phyloP scores from a whole-genome alignment of 1,140 invertebrate genomes.

The Drosophila sproati region DNA sequence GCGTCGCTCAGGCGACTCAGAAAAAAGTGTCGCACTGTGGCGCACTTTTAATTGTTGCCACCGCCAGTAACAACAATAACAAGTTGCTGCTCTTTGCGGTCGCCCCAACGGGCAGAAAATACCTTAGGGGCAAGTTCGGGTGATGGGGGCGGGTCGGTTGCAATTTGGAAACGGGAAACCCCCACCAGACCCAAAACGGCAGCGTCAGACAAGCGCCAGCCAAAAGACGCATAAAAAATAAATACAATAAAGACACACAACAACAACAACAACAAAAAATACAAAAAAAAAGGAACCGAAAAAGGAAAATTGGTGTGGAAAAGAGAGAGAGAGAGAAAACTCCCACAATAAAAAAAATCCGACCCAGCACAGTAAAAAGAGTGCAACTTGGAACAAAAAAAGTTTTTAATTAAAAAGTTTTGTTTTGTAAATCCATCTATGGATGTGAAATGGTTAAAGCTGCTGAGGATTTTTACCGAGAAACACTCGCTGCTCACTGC shows the following conservation, averaged over 20 bases:
- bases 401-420: conserved; percentile 79
- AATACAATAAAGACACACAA: conserved; percentile 53
- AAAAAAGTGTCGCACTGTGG: conserved; percentile 61
- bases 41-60: conserved; percentile 77
- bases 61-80: conserved; percentile 48
- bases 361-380: conserved; percentile 17
- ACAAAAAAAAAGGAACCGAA: conserved; percentile 38
- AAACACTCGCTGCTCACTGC: not conserved
- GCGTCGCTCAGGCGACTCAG: conserved; percentile 1
- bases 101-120: conserved; percentile 54
- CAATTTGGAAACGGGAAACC: conserved; percentile 9
- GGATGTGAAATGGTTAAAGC: conserved; percentile 35
- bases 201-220: conserved; percentile 65
- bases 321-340: conserved; percentile 7
- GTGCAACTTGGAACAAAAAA: conserved; percentile 31
- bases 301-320: conserved; percentile 29
- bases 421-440: conserved; percentile 58
- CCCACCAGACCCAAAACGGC: not conserved
- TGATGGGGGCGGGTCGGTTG: not conserved
- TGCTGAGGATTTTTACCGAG: conserved; percentile 13
- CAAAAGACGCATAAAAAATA: conserved; percentile 76
- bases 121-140: conserved; percentile 2
- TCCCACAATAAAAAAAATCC: conserved; percentile 16
- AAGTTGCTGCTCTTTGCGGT: conserved; percentile 46
- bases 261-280: conserved; percentile 21